Percentiles rank a stretch among this genome's conserved stretches.
These are phyloP conservation scores for Pteropus alecto DNA, from an alignment of 2,113 vertebrate genomes.

Conservation along the genomic window DNA sequence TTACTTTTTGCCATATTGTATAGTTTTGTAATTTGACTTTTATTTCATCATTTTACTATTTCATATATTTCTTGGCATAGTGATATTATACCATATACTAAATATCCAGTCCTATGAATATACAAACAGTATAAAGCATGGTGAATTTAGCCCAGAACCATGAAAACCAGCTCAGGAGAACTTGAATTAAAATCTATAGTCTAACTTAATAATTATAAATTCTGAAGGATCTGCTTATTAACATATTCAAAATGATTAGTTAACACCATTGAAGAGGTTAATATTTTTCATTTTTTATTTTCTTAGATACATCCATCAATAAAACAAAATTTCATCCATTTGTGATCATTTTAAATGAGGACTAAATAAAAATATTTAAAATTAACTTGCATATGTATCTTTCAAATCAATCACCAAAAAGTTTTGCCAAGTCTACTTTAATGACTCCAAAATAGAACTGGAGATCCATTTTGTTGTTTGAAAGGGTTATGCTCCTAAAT, in stretches of 20 bases:
- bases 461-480: not conserved
- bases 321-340: slow-evolving; percentile 2
- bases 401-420: slow-evolving; percentile 21
- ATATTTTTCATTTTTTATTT: not conserved
- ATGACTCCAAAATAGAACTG: not conserved
- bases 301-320: not conserved
- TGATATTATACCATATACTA: not conserved
- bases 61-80: not conserved
- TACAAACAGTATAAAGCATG: not conserved
- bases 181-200: not conserved
- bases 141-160: not conserved
- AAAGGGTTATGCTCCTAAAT: not conserved
- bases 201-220: not conserved
- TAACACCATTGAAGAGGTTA: not conserved
- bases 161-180: not conserved
- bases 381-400: not conserved
- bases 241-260: slow-evolving; percentile 8
- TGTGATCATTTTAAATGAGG: slow-evolving; percentile 13
- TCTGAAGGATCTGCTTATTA: not conserved
- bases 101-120: not conserved
- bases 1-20: not conserved
- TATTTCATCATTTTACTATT: not conserved
- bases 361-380: not conserved
- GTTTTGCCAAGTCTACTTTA: not conserved
- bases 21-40: not conserved